These are phyloP conservation scores for Dicyrtoma fusca DNA, from an alignment of 2,888 invertebrate species.

Conservation along the genomic window DNA sequence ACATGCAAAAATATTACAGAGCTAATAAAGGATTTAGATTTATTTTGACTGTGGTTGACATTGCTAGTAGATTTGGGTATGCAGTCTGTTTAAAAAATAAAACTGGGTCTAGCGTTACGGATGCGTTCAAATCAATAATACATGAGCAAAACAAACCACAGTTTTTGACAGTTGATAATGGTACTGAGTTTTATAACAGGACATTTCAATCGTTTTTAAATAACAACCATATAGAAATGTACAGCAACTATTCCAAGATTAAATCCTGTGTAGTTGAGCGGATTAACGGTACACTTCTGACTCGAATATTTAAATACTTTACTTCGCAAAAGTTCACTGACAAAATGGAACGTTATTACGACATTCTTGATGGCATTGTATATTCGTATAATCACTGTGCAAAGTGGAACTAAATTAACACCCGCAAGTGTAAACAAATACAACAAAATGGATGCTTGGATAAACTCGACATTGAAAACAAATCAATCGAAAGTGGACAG, in stretches of 20 bases:
- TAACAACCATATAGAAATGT: slow-evolving; percentile 24
- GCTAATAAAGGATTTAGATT: slow-evolving; percentile 30
- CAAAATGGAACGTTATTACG: slow-evolving; percentile 30
- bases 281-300: slow-evolving; percentile 40
- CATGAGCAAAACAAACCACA: background rate
- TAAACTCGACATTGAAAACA: background rate
- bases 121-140: slow-evolving; percentile 30
- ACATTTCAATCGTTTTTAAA: slow-evolving; percentile 4
- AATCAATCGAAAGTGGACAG: background rate
- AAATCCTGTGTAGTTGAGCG: slow-evolving; percentile 33
- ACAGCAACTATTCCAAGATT: slow-evolving; percentile 30
- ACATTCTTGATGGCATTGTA: slow-evolving; percentile 18
- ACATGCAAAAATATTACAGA: slow-evolving; percentile 2
- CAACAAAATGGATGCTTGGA: slow-evolving; percentile 29
- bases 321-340: too few relatives aligned
- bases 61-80: slow-evolving; percentile 6
- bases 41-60: slow-evolving; percentile 36
- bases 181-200: slow-evolving; percentile 33
- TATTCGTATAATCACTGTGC: slow-evolving; percentile 33
- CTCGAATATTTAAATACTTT: slow-evolving; percentile 31
- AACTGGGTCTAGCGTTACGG: slow-evolving; percentile 23
- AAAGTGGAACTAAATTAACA: slow-evolving; percentile 8
- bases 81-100: slow-evolving; percentile 26
- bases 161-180: slow-evolving; percentile 26
- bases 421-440: slow-evolving; percentile 21